These are phyloP conservation scores for Oryzaephilus surinamensis DNA, from an alignment of 1,140 invertebrate genomes.

Conservation along the genomic window DNA sequence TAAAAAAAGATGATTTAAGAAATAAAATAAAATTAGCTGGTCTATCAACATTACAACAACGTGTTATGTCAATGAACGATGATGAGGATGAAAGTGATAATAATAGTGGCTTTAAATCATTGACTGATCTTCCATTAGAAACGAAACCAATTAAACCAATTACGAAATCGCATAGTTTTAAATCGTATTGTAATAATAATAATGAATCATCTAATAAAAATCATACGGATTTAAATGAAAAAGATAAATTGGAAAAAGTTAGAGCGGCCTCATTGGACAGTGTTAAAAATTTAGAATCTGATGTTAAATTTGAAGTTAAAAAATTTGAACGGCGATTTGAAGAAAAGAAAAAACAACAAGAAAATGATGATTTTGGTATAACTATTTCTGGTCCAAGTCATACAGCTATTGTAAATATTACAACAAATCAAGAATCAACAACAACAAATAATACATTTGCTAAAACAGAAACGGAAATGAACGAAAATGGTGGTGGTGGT, in stretches of 20 bases:
- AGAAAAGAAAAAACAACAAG: not conserved
- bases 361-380: not conserved
- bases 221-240: not conserved
- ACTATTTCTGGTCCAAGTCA: constrained; percentile 34
- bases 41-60: constrained; percentile 41
- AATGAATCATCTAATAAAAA: constrained; percentile 1
- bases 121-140: constrained; percentile 37
- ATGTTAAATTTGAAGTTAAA: constrained; percentile 14
- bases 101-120: constrained; percentile 33
- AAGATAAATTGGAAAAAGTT: constrained; percentile 12
- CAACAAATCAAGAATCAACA: constrained; percentile 14
- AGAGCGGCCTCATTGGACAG: constrained; percentile 42
- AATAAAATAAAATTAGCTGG: constrained; percentile 38
- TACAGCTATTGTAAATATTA: constrained; percentile 30
- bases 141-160: constrained; percentile 42
- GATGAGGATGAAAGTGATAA: constrained; percentile 26
- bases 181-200: constrained; percentile 35
- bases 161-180: constrained; percentile 55
- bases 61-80: constrained; percentile 21
- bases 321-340: not conserved
- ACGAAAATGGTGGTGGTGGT: not conserved
- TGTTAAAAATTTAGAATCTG: constrained; percentile 43
- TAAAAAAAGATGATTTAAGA: constrained; percentile 2
- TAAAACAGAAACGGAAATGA: constrained; percentile 9
- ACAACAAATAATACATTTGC: constrained; percentile 5